Conservation (phyloP, 2,888 invertebrate genomes). For the Pomacea canaliculata region DNA sequence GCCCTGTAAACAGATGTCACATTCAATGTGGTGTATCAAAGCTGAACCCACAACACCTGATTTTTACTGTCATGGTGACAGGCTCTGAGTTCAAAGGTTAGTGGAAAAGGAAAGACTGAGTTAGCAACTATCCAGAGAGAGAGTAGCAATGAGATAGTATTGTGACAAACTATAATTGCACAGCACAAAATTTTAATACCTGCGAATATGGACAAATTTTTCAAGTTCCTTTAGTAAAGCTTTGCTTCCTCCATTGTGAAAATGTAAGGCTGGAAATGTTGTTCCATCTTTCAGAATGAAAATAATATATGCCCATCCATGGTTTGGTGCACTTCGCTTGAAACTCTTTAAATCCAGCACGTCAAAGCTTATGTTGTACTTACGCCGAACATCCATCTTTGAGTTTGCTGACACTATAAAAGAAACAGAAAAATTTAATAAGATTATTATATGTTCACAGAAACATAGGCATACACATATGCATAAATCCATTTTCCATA, state of each 20-base stretch:
- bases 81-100: no score
- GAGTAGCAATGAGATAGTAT: no score
- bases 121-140: no score
- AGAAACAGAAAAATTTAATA: not conserved
- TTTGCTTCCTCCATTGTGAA: slow-evolving; percentile 89
- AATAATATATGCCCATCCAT: slow-evolving; percentile 68
- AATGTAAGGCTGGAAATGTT: slow-evolving; percentile 85
- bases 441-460: no score
- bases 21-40: no score
- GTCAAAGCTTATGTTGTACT: slow-evolving; percentile 69
- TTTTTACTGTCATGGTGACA: no score
- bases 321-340: slow-evolving; percentile 66
- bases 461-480: no score
- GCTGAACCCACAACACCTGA: no score
- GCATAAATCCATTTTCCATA: no score
- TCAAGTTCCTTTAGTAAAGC: slow-evolving; percentile 75
- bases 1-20: no score
- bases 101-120: no score
- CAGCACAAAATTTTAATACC: slow-evolving; percentile 68
- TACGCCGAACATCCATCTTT: slow-evolving; percentile 51
- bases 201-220: slow-evolving; percentile 74
- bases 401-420: slow-evolving; percentile 43
- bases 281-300: slow-evolving; percentile 81
- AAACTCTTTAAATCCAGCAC: slow-evolving; percentile 79
- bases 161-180: no score